A percentile compares a stretch with the other conserved stretches of the same genome.
Evolutionary conservation across 2,797 vertebrate genomes (phyloP).

Genomic region (Pseudomugil tenellus): DNA sequence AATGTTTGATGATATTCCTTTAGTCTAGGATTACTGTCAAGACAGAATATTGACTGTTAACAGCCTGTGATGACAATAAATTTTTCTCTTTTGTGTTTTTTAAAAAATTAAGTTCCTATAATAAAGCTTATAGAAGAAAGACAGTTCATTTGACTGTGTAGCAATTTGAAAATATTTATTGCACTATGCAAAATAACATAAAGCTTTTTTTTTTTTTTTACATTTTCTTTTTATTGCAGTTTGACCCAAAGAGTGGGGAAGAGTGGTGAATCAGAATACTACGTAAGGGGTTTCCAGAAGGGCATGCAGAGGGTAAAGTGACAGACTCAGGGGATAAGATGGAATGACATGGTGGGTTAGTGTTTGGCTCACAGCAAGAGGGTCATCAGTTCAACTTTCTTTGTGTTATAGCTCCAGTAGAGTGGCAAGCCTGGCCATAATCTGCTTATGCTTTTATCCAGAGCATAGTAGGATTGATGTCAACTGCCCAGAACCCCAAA

Average conservation of each 20-base stretch:
- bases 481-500: not conserved
- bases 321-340: conserved; percentile 7
- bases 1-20: too few species aligned
- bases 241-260: conserved; percentile 4
- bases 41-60: too few species aligned
- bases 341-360: conserved; percentile 6
- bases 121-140: too few species aligned
- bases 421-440: not conserved
- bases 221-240: not conserved
- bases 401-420: conserved; percentile 16
- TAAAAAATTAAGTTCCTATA: too few species aligned
- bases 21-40: too few species aligned
- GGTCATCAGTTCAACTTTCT: conserved; percentile 13
- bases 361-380: conserved; percentile 19
- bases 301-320: conserved; percentile 4
- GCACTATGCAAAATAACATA: not conserved
- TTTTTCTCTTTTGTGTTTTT: too few species aligned
- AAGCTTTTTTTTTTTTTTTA: not conserved
- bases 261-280: conserved; percentile 7
- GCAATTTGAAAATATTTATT: too few species aligned
- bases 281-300: conserved; percentile 16
- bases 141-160: too few species aligned
- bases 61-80: too few species aligned
- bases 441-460: not conserved
- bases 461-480: not conserved